Conservation (phyloP, 2,797 vertebrate species). For the Gallinago stenura region DNA sequence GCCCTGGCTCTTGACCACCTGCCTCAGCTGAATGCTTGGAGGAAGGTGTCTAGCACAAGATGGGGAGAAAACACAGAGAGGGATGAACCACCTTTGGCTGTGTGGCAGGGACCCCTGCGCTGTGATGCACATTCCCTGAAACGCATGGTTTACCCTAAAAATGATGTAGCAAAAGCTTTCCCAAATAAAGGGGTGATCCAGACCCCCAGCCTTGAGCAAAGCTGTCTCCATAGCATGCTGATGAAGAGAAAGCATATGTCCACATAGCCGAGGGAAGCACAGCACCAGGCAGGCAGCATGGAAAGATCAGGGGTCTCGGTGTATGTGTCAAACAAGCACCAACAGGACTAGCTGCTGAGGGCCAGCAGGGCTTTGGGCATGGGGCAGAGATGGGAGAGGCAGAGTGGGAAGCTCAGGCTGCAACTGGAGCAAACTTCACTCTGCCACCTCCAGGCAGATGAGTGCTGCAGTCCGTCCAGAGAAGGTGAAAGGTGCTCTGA, state of each 20-base stretch:
- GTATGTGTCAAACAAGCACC: not conserved
- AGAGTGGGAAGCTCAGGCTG: not conserved
- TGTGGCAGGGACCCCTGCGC: not conserved
- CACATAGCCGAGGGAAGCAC: not conserved
- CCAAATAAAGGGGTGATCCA: not conserved
- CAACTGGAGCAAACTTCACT: not conserved
- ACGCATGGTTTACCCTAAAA: not conserved
- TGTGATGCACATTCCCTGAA: not conserved
- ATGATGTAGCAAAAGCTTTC: not conserved
- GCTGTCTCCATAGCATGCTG: not conserved
- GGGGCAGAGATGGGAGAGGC: not conserved
- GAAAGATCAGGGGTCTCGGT: not conserved
- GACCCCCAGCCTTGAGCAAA: not conserved
- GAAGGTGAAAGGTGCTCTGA: not conserved
- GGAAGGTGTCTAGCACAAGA: not conserved
- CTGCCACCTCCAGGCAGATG: not conserved
- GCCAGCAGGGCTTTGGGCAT: rapidly evolving
- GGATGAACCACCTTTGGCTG: not conserved
- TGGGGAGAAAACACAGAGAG: not conserved
- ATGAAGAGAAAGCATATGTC: not conserved
- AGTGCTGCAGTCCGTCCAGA: not conserved
- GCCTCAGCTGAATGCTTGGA: not conserved
- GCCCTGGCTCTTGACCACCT: not conserved
- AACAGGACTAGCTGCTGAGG: not conserved
- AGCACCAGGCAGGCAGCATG: not conserved